Conservation (phyloP, 2,888 invertebrate genomes). For the Sthenelais limicola region DNA sequence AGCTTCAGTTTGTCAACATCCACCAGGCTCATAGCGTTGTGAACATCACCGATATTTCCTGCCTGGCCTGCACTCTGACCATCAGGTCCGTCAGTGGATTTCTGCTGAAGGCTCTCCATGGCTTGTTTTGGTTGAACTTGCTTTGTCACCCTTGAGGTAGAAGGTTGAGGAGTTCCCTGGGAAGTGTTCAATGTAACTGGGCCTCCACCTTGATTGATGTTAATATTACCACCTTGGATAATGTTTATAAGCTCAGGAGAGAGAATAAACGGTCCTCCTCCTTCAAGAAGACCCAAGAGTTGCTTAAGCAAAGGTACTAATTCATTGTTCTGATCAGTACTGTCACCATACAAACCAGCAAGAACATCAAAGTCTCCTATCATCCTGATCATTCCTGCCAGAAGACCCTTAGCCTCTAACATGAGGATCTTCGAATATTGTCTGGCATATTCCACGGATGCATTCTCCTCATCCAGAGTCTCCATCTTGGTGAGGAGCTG, state of each 20-base stretch:
- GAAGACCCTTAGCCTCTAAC: slow-evolving; percentile 63
- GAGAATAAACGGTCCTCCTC: slow-evolving; percentile 66
- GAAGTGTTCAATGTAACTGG: no score
- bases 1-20: slow-evolving; percentile 33
- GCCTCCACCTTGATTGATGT: slow-evolving; percentile 25
- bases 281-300: slow-evolving; percentile 66
- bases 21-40: slow-evolving; percentile 24
- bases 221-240: slow-evolving; percentile 44
- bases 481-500: slow-evolving; percentile 63
- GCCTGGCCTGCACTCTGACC: not conserved
- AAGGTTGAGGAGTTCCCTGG: not conserved
- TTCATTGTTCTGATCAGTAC: slow-evolving; percentile 58
- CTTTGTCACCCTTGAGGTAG: not conserved
- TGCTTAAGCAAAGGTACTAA: slow-evolving; percentile 68
- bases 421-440: slow-evolving; percentile 64
- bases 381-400: slow-evolving; percentile 58
- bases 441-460: slow-evolving; percentile 64
- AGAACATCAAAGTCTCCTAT: slow-evolving; percentile 68
- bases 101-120: not conserved
- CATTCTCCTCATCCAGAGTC: slow-evolving; percentile 61
- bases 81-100: not conserved
- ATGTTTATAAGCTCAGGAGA: slow-evolving; percentile 62
- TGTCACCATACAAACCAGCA: slow-evolving; percentile 65
- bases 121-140: not conserved
- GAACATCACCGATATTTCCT: not conserved